phyloP scores from a whole-genome alignment of 2,888 invertebrate genomes.

The Cephus spinipes region DNA sequence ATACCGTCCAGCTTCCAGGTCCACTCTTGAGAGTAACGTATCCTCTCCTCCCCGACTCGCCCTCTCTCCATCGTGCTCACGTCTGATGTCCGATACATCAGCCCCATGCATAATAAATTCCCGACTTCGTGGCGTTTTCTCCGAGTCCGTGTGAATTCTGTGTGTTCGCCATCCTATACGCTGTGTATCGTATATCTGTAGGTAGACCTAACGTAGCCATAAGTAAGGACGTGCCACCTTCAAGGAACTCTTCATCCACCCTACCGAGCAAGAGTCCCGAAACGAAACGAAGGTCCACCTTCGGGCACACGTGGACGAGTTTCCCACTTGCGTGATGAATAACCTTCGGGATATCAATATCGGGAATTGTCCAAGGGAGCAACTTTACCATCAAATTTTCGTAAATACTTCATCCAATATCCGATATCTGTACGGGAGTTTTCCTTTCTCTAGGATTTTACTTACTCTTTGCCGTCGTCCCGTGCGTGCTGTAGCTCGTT shows the following conservation, averaged over 20 bases:
- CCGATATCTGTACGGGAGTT: neutral
- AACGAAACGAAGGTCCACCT: slow-evolving; percentile 35
- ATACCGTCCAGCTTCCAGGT: slow-evolving; percentile 22
- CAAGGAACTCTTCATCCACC: slow-evolving; percentile 25
- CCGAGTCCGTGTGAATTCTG: neutral
- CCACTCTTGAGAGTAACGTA: slow-evolving; percentile 53
- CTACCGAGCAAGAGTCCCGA: slow-evolving; percentile 36
- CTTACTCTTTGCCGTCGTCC: neutral
- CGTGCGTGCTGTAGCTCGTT: neutral
- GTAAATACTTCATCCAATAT: slow-evolving; percentile 40
- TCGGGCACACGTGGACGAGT: slow-evolving; percentile 12
- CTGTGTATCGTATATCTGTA: neutral
- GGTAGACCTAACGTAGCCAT: neutral
- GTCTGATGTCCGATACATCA: slow-evolving; percentile 63
- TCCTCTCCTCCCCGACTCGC: slow-evolving; percentile 21
- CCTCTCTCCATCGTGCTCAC: slow-evolving; percentile 14
- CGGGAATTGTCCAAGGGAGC: slow-evolving; percentile 47
- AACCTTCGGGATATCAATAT: slow-evolving; percentile 55
- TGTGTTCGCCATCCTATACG: neutral
- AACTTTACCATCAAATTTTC: slow-evolving; percentile 54
- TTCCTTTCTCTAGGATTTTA: neutral
- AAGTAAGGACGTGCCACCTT: neutral
- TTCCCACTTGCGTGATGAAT: slow-evolving; percentile 38
- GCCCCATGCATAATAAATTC: slow-evolving; percentile 63
- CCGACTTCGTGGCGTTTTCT: slow-evolving; percentile 23